Conservation (phyloP, 2,113 vertebrate genomes). For the Amia ocellicauda region DNA sequence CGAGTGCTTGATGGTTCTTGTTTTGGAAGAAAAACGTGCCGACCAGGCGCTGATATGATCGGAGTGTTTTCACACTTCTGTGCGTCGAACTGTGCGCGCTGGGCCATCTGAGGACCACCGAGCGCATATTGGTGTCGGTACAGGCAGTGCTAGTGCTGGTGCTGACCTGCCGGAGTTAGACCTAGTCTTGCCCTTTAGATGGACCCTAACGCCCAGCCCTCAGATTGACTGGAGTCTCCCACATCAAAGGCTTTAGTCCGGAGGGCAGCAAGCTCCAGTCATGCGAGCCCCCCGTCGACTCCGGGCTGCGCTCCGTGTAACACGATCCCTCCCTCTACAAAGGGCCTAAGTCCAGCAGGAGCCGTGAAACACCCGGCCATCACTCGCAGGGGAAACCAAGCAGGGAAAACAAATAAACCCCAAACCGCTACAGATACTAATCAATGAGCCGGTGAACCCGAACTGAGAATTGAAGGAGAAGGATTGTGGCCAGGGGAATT, state of each 20-base stretch:
- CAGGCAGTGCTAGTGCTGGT: background rate
- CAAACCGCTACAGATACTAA: background rate
- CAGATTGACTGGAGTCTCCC: background rate
- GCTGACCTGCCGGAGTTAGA: background rate
- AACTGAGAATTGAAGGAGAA: background rate
- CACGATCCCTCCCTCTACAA: slow-evolving; percentile 2
- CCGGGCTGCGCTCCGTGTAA: slow-evolving; percentile 5
- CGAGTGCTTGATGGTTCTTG: slow-evolving; percentile 29
- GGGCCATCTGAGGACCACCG: background rate
- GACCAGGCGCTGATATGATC: background rate
- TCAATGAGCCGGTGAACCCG: background rate
- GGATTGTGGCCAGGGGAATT: background rate
- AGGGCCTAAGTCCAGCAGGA: background rate
- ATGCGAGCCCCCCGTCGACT: slow-evolving; percentile 10
- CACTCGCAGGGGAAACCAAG: slow-evolving; percentile 17
- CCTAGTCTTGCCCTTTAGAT: slow-evolving; percentile 6
- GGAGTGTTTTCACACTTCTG: background rate
- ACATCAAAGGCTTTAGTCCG: slow-evolving; percentile 18
- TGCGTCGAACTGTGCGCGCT: background rate
- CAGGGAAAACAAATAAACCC: slow-evolving; percentile 10
- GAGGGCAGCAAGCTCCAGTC: background rate
- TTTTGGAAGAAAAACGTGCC: slow-evolving; percentile 4
- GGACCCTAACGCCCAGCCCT: slow-evolving; percentile 4
- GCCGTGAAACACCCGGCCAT: background rate
- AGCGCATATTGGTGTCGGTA: background rate